Percentiles rank a stretch among this genome's conserved stretches.
phyloP scores from a whole-genome alignment of 2,113 vertebrate species.

The Eleginops maclovinus region DNA sequence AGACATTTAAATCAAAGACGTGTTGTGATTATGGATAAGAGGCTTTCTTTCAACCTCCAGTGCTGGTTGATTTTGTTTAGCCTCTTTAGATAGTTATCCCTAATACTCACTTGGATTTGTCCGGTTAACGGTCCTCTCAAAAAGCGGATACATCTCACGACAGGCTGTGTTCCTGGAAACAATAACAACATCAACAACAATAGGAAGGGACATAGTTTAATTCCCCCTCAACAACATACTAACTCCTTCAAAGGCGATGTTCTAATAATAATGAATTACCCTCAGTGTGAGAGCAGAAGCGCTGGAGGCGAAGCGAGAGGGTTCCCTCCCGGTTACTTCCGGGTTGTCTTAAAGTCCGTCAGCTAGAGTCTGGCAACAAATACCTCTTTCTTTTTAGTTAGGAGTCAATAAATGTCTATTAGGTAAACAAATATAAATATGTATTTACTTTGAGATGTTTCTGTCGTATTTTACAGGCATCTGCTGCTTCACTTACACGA shows the following conservation, averaged over 20 bases:
- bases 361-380: neutral
- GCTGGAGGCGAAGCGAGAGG: constrained; percentile 37
- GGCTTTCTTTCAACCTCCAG: constrained; percentile 38
- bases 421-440: neutral
- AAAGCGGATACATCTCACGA: constrained; percentile 48
- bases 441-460: neutral
- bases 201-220: constrained; percentile 23
- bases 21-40: neutral
- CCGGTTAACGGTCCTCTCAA: constrained; percentile 37
- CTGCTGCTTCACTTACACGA: neutral
- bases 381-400: accelerated
- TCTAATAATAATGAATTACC: constrained; percentile 80
- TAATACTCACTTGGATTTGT: constrained; percentile 63
- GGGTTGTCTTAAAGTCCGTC: constrained; percentile 34
- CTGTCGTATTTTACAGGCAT: neutral
- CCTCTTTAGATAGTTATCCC: constrained; percentile 46
- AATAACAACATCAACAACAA: constrained; percentile 53
- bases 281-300: constrained; percentile 23
- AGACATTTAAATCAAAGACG: neutral
- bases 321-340: constrained; percentile 50
- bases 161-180: constrained; percentile 57
- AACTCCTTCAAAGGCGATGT: constrained; percentile 75
- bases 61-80: constrained; percentile 34
- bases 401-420: accelerated
- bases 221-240: constrained; percentile 18